These are phyloP conservation scores for Cuniculus paca DNA, from an alignment of 2,797 vertebrate species.

Conservation along the genomic window DNA sequence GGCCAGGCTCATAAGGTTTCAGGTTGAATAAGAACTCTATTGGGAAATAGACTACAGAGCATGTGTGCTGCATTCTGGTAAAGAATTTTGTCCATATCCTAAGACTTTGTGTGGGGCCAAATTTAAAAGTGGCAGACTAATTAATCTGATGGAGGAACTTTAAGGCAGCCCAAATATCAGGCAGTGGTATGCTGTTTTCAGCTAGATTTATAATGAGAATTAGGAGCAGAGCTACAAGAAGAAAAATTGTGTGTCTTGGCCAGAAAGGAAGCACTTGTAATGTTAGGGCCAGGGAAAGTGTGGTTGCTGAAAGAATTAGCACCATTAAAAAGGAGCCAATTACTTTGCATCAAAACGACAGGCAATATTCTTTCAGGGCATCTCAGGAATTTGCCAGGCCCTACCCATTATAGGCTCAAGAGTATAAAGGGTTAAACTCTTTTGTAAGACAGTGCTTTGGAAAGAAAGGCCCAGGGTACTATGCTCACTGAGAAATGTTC, in stretches of 20 bases:
- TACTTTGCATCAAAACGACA: not conserved
- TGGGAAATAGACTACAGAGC: not conserved
- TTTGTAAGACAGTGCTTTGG: not conserved
- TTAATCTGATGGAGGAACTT: not conserved
- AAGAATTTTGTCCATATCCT: not conserved
- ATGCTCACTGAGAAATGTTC: not conserved
- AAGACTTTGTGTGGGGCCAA: not conserved
- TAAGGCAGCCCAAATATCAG: not conserved
- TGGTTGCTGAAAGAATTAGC: not conserved
- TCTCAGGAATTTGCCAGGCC: not conserved
- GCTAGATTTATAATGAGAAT: not conserved
- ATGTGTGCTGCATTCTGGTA: not conserved
- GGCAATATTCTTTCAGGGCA: not conserved
- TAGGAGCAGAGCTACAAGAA: not conserved
- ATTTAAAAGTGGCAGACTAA: not conserved
- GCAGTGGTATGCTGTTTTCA: not conserved
- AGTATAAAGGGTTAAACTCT: not conserved
- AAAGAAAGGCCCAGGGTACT: not conserved
- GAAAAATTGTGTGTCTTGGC: not conserved
- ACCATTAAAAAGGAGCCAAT: not conserved
- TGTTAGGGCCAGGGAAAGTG: not conserved
- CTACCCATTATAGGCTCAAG: not conserved
- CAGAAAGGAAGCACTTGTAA: not conserved
- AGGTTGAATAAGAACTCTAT: not conserved
- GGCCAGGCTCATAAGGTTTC: not conserved